A percentile compares a stretch with the other conserved stretches of the same genome.
Conservation (phyloP, 2,797 vertebrate genomes). For the Xerus rutilus region DNA sequence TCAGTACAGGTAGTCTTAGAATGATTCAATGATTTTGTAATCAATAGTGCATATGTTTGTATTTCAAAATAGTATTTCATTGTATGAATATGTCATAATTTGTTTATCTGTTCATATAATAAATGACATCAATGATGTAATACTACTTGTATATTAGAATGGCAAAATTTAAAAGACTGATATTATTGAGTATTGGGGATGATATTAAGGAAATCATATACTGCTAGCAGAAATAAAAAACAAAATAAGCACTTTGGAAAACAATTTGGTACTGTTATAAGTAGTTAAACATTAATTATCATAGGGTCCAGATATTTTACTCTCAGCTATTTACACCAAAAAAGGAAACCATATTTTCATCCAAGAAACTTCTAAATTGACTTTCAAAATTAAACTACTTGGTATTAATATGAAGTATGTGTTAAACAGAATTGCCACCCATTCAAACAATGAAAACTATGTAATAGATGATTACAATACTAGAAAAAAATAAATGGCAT, state of each 20-base stretch:
- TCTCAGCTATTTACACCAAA: background rate
- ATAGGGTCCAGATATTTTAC: background rate
- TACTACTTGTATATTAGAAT: background rate
- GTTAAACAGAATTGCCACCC: background rate
- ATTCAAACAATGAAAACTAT: background rate
- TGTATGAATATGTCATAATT: background rate
- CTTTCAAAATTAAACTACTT: background rate
- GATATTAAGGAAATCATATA: background rate
- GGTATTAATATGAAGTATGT: background rate
- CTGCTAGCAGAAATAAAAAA: background rate
- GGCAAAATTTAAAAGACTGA: background rate
- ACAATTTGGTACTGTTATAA: background rate
- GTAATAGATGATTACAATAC: background rate
- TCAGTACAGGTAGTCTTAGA: background rate
- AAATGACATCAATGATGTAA: background rate
- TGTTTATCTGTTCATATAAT: background rate
- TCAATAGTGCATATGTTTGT: background rate
- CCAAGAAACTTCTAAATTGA: background rate
- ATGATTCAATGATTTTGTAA: background rate
- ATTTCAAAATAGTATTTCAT: background rate
- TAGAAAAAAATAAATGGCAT: fast-evolving
- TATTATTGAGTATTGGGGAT: background rate
- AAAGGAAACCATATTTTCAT: background rate
- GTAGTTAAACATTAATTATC: background rate
- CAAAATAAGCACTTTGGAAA: background rate